Evolutionary conservation across 2,888 invertebrate genomes (phyloP).

Genomic region (Endomychus coccineus): DNA sequence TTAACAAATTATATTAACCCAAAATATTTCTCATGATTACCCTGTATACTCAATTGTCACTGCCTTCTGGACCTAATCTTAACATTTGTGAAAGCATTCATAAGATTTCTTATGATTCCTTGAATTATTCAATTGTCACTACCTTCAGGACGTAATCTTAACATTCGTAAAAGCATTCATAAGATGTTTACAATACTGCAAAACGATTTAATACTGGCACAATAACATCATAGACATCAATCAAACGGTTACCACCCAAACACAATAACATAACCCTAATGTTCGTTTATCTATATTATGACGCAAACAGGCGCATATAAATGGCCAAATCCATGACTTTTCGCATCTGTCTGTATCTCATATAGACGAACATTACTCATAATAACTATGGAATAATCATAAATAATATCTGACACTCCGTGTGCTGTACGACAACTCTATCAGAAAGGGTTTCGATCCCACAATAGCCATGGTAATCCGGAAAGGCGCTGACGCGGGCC

Average conservation of each 20-base stretch:
- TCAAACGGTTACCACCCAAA: constrained; percentile 17
- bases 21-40: too few relatives aligned
- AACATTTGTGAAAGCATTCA: too few relatives aligned
- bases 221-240: constrained; percentile 14
- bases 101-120: too few relatives aligned
- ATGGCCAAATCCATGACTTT: constrained; percentile 31
- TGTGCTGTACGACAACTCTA: constrained; percentile 34
- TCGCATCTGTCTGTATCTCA: constrained; percentile 28
- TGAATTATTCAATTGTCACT: too few relatives aligned
- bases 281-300: constrained; percentile 29
- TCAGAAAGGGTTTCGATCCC: constrained; percentile 33
- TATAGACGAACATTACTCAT: constrained; percentile 24
- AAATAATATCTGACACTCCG: constrained; percentile 28
- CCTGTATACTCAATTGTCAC: too few relatives aligned
- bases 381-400: constrained; percentile 27
- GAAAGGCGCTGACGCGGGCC: constrained; percentile 31
- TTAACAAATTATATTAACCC: too few relatives aligned
- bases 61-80: too few relatives aligned
- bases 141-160: too few relatives aligned
- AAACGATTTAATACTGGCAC: constrained; percentile 8
- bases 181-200: too few relatives aligned
- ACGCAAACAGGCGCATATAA: constrained; percentile 23
- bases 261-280: constrained; percentile 24
- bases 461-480: constrained; percentile 35
- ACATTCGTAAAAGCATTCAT: too few relatives aligned